phyloP scores from a whole-genome alignment of 2,797 vertebrate species.

The Smutsia gigantea region DNA sequence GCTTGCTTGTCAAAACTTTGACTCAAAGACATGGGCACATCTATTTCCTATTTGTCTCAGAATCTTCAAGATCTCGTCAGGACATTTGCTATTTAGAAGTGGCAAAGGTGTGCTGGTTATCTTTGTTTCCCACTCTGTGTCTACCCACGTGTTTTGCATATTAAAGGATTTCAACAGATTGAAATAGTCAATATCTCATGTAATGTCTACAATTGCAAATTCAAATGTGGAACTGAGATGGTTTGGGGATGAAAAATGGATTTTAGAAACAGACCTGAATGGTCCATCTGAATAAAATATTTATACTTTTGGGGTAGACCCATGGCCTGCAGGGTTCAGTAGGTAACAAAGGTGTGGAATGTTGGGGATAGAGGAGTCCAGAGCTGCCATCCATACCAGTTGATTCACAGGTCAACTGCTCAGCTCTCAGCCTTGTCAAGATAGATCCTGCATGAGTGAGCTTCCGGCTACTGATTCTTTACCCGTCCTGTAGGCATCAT shows the following conservation, averaged over 20 bases:
- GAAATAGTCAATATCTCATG: not conserved
- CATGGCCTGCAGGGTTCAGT: not conserved
- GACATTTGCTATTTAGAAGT: not conserved
- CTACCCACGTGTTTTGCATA: not conserved
- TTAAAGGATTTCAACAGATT: not conserved
- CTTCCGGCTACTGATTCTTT: not conserved
- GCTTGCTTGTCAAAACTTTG: not conserved
- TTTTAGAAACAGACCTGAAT: not conserved
- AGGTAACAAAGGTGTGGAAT: not conserved
- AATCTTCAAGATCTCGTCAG: not conserved
- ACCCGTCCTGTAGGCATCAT: not conserved
- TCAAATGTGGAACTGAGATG: not conserved
- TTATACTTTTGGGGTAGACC: not conserved
- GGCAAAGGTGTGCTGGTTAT: not conserved
- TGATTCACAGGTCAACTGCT: not conserved
- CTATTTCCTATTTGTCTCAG: not conserved
- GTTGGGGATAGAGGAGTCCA: not conserved
- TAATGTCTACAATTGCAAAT: not conserved
- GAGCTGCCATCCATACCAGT: not conserved
- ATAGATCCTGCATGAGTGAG: not conserved
- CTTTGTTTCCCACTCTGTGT: not conserved
- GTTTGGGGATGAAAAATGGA: constrained; percentile 2
- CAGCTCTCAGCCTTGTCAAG: not conserved
- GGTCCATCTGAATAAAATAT: not conserved
- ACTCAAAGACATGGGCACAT: not conserved